Evolutionary conservation across 2,888 invertebrate species (phyloP), one percentile per base, ranked within the genome.

Genomic region (Tetranychus piercei): DNA sequence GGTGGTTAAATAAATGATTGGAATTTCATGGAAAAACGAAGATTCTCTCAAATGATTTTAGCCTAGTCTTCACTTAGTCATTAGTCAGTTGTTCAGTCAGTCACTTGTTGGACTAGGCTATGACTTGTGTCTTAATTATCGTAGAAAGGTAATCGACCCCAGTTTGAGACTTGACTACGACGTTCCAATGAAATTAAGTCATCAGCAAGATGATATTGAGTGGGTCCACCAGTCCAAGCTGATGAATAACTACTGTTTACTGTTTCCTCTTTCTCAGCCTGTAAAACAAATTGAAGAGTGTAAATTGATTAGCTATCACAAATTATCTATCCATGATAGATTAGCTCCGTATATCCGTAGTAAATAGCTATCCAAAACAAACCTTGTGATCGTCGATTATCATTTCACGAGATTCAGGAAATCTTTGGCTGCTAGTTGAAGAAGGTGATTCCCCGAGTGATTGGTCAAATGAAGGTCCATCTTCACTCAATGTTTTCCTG

Each of bases 131-230:
- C 15, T 22, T 23, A 69, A 69, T 69, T 69, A 22, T 69, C 69
- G 20, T 69, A 69, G 11, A 69, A 69, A 9, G 69, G 69, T 69
- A 69, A 69, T 69, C 69, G 20, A 23, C 69, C 69, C 69, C 69
- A 69, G 20, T 69, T 69, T 18, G 22, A 23, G 22, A 69, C 69
- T 69, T 69, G 69, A 69, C 69, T 69, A 20, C 69, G 20, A 20
- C 69, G 20, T 20, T 69, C 69, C 6, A 69, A 22, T 9, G 69
- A 69, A 69, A 69, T 69, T 69, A 69, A 69, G 22, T 69, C 69
- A 22, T 69, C 69, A 6, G 69, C 69, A 18, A 69, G 11, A 69
- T 69, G 69, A 69, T 69, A 69, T 4, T 69, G 69, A 69, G 69
- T 22, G 18, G 20, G 69, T 11, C 69, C 69, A 20, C 69, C 69